phyloP scores from a whole-genome alignment of 2,113 vertebrate species.

The Poeciliopsis retropinna region DNA sequence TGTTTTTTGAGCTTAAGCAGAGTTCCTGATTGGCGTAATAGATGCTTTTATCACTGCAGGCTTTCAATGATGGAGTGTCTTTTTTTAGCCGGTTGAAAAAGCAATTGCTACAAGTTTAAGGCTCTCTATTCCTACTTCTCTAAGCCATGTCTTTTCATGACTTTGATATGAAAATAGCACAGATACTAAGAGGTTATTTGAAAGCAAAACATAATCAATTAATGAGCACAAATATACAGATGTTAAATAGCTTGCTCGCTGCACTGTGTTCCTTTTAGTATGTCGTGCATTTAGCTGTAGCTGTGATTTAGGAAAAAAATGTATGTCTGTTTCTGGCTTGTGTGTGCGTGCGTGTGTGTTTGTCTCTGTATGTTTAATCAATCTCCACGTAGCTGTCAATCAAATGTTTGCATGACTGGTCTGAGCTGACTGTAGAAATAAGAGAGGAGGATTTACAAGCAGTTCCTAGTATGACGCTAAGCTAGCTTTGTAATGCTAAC shows the following conservation, averaged over 20 bases:
- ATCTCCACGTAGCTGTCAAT: constrained; percentile 46
- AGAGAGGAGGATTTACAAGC: constrained; percentile 20
- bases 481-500: constrained; percentile 31
- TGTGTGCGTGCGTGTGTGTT: constrained; percentile 50
- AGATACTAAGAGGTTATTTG: constrained; percentile 41
- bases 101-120: constrained; percentile 30
- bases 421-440: constrained; percentile 35
- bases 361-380: constrained; percentile 50
- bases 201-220: constrained; percentile 51
- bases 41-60: constrained; percentile 50
- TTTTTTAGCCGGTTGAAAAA: constrained; percentile 29
- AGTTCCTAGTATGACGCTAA: constrained; percentile 28
- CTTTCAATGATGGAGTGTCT: constrained; percentile 21
- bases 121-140: constrained; percentile 37
- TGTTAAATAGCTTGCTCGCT: constrained; percentile 55
- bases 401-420: constrained; percentile 61
- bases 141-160: constrained; percentile 57
- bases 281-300: constrained; percentile 45
- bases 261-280: constrained; percentile 57
- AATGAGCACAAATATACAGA: constrained; percentile 63
- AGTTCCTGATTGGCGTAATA: constrained; percentile 31
- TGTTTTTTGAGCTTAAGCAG: constrained; percentile 27
- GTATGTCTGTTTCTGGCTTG: constrained; percentile 48
- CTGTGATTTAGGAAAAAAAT: constrained; percentile 40
- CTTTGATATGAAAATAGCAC: constrained; percentile 53